A percentile compares a stretch with the other conserved stretches of the same genome.
Conservation (phyloP, 2,797 vertebrate species). For the Falco columbarius region DNA sequence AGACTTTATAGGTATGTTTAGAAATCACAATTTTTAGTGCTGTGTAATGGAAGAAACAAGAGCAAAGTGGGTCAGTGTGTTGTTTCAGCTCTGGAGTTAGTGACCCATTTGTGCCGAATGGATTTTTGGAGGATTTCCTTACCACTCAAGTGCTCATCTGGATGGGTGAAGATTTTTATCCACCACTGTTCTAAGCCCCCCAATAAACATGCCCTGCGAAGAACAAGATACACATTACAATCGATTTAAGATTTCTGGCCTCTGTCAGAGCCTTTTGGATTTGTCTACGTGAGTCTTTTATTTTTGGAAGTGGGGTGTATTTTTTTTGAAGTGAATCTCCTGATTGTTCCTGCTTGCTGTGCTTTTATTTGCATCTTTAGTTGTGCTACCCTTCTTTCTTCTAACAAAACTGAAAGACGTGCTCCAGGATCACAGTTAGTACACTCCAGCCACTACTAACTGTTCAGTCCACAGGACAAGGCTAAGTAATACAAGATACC, state of each 20-base stretch:
- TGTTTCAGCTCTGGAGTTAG: background rate
- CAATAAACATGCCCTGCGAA: background rate
- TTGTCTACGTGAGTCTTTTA: background rate
- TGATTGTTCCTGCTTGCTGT: background rate
- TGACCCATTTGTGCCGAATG: background rate
- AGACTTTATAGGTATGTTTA: background rate
- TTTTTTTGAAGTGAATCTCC: background rate
- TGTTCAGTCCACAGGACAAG: background rate
- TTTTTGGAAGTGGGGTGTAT: background rate
- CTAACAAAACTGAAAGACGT: background rate
- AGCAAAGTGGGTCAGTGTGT: background rate
- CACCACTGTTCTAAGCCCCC: too few relatives aligned
- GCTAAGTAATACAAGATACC: background rate
- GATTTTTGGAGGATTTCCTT: background rate
- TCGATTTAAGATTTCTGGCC: background rate
- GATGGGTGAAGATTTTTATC: background rate
- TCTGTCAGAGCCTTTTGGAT: background rate
- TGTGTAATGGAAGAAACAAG: background rate
- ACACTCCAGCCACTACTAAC: background rate
- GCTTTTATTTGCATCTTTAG: background rate
- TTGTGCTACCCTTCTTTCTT: background rate
- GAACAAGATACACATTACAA: background rate
- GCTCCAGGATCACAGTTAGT: background rate
- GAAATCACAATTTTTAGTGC: background rate
- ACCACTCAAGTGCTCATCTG: rapidly evolving